Percentiles rank a stretch among this genome's conserved stretches.
phyloP scores from a whole-genome alignment of 1,140 invertebrate species.

The Cotesia glomerata region DNA sequence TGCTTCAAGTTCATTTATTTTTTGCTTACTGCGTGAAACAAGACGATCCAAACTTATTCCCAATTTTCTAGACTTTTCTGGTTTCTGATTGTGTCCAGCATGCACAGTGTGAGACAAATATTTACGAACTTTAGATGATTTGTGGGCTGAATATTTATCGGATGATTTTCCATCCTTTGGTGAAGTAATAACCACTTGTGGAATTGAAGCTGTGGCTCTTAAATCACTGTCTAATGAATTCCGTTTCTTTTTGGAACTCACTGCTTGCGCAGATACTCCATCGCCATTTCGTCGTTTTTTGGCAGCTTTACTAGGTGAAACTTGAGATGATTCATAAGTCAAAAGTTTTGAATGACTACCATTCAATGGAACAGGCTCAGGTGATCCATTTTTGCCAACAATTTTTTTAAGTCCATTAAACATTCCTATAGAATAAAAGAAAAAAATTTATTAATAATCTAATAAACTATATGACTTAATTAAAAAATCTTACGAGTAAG shows the following conservation, averaged over 20 bases:
- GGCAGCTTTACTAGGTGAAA: slow-evolving; percentile 64
- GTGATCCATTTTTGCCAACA: slow-evolving; percentile 65
- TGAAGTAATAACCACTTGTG: slow-evolving; percentile 36
- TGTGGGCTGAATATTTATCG: slow-evolving; percentile 38
- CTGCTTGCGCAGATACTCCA: slow-evolving; percentile 47
- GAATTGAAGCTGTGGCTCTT: slow-evolving; percentile 32
- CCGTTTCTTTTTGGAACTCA: slow-evolving; percentile 62
- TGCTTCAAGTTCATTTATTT: slow-evolving; percentile 37
- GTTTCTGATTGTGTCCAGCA: slow-evolving; percentile 38
- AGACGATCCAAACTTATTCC: slow-evolving; percentile 56
- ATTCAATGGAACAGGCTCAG: slow-evolving; percentile 55
- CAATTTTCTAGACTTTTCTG: slow-evolving; percentile 55
- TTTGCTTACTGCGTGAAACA: slow-evolving; percentile 50
- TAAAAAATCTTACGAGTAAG: slow-evolving; percentile 72
- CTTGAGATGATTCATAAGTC: slow-evolving; percentile 37
- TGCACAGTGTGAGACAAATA: slow-evolving; percentile 32
- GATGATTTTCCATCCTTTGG: slow-evolving; percentile 44
- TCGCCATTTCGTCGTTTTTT: slow-evolving; percentile 70
- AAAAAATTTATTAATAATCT: not conserved
- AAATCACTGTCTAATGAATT: slow-evolving; percentile 44
- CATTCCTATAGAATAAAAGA: slow-evolving; percentile 67
- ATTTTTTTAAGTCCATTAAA: slow-evolving; percentile 79
- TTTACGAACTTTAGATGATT: slow-evolving; percentile 41
- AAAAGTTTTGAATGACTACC: slow-evolving; percentile 30
- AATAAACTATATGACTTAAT: slow-evolving; percentile 4